phyloP scores from a whole-genome alignment of 2,113 vertebrate genomes.

The Thryonomys swinderianus region DNA sequence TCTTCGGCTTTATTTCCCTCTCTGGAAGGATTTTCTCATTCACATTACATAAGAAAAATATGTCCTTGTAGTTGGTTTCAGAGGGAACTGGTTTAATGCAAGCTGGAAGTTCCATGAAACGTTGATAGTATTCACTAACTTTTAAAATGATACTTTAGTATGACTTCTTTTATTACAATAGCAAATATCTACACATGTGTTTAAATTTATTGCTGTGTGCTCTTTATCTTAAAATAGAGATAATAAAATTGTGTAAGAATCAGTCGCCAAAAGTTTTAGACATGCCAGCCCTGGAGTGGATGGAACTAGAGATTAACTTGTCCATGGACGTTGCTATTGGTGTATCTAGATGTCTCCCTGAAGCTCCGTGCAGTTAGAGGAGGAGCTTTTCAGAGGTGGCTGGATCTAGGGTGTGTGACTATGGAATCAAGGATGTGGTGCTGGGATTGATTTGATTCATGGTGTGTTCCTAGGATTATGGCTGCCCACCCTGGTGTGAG shows the following conservation, averaged over 20 bases:
- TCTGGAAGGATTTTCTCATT: background rate
- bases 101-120: background rate
- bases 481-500: background rate
- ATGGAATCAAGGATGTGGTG: background rate
- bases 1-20: background rate
- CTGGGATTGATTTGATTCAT: background rate
- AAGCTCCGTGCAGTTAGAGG: background rate
- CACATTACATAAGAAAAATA: background rate
- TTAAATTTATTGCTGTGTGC: background rate
- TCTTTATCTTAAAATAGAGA: background rate
- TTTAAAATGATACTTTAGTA: background rate
- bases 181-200: background rate
- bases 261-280: background rate
- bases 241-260: background rate
- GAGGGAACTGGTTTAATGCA: background rate
- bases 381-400: background rate
- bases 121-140: background rate
- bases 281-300: background rate
- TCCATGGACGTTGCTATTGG: background rate
- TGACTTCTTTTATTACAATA: background rate
- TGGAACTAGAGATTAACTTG: too few species aligned
- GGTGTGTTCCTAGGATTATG: background rate
- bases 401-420: background rate
- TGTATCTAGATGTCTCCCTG: background rate
- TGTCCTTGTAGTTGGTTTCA: background rate